Evolutionary conservation across 2,113 vertebrate genomes (phyloP).

Genomic region (Colinus virginianus): DNA sequence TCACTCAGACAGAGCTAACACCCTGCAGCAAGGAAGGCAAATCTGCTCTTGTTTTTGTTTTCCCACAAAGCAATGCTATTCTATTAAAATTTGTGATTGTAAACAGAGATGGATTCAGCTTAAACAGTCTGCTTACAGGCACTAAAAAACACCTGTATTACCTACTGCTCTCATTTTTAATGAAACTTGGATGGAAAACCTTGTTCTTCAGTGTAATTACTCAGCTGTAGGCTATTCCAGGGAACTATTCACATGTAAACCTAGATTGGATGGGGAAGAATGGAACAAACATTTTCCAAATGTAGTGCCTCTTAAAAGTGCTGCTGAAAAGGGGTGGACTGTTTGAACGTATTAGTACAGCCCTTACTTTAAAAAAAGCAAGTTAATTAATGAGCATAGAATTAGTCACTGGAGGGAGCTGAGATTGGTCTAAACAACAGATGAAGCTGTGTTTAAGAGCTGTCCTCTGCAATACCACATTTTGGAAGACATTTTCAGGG

Average conservation of each 20-base stretch:
- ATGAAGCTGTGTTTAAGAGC: fast-evolving
- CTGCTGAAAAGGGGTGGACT: not conserved
- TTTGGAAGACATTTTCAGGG: not conserved
- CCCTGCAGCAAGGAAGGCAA: not conserved
- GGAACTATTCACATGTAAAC: not conserved
- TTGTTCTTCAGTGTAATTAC: not conserved
- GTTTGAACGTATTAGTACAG: not conserved
- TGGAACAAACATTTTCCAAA: not conserved
- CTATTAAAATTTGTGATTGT: not conserved
- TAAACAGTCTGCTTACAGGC: not conserved
- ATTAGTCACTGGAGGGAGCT: not conserved
- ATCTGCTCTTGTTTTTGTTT: not conserved
- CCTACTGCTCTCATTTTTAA: not conserved
- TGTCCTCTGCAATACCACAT: not conserved
- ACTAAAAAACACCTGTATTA: not conserved
- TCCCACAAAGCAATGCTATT: not conserved
- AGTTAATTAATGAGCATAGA: not conserved
- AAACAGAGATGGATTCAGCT: not conserved
- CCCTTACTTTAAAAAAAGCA: not conserved
- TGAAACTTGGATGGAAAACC: not conserved
- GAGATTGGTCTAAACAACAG: not conserved
- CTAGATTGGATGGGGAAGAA: not conserved
- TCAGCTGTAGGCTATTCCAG: not conserved
- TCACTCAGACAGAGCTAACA: not conserved
- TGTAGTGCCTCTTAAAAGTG: not conserved